Evolutionary conservation across 2,888 invertebrate genomes (phyloP).

Genomic region (Acanthoscelides obtectus): DNA sequence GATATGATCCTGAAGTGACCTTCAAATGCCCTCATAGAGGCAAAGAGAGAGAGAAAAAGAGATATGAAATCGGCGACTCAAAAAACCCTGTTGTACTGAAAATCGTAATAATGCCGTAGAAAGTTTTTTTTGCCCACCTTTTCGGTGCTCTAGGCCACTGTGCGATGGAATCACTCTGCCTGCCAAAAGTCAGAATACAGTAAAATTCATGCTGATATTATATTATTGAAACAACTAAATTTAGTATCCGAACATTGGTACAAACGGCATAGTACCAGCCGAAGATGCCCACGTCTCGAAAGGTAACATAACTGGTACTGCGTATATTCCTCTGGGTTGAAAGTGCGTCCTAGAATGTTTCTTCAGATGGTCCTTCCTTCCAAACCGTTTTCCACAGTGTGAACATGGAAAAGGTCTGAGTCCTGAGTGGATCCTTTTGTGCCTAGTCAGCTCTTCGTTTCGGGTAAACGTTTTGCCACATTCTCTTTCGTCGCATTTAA

Average conservation of each 20-base stretch:
- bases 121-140: no score
- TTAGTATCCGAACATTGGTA: slow-evolving; percentile 34
- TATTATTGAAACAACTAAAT: no score
- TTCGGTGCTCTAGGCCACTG: no score
- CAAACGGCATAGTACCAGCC: slow-evolving; percentile 26
- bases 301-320: slow-evolving; percentile 45
- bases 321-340: slow-evolving; percentile 51
- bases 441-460: slow-evolving; percentile 88
- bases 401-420: slow-evolving; percentile 80
- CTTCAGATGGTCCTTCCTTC: slow-evolving; percentile 89
- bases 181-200: no score
- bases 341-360: slow-evolving; percentile 87
- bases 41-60: no score
- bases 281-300: slow-evolving; percentile 41
- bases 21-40: no score
- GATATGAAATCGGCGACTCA: no score
- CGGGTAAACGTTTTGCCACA: slow-evolving; percentile 89
- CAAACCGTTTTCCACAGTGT: slow-evolving; percentile 88
- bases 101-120: no score
- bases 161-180: no score
- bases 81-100: no score
- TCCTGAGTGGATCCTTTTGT: slow-evolving; percentile 85
- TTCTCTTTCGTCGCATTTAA: slow-evolving; percentile 77
- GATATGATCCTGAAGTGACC: no score
- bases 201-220: no score